Evolutionary conservation across 2,888 invertebrate species (phyloP).

Genomic region (Tholera decimalis): DNA sequence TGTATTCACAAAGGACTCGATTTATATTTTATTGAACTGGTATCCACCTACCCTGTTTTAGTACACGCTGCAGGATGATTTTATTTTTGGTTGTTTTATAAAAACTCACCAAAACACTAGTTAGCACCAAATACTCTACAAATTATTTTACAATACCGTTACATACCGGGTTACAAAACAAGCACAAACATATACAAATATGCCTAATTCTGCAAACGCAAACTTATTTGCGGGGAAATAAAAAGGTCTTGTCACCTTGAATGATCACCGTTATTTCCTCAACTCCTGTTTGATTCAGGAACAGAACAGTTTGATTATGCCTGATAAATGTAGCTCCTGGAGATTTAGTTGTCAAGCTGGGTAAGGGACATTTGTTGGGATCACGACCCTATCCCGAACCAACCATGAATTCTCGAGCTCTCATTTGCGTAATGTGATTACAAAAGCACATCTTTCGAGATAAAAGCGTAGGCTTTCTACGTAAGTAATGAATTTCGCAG

Average conservation of each 20-base stretch:
- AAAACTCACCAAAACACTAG: slow-evolving; percentile 11
- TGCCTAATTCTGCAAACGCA: not conserved
- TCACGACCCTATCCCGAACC: slow-evolving; percentile 87
- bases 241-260: slow-evolving; percentile 1
- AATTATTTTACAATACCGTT: slow-evolving; percentile 10
- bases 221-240: slow-evolving; percentile 11
- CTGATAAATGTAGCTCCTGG: slow-evolving; percentile 73
- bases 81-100: slow-evolving; percentile 26
- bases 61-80: slow-evolving; percentile 16
- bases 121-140: not conserved
- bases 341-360: slow-evolving; percentile 81
- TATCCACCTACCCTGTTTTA: slow-evolving; percentile 27
- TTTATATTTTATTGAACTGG: slow-evolving; percentile 37
- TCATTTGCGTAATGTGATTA: slow-evolving; percentile 91
- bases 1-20: slow-evolving; percentile 50
- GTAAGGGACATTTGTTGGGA: slow-evolving; percentile 87
- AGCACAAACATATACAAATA: not conserved
- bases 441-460: slow-evolving; percentile 90
- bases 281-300: slow-evolving; percentile 30
- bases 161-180: not conserved
- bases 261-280: slow-evolving; percentile 6
- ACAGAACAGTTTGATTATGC: slow-evolving; percentile 61
- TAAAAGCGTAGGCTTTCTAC: slow-evolving; percentile 88
- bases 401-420: slow-evolving; percentile 87
- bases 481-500: slow-evolving; percentile 89